These are phyloP conservation scores for Karalla daura DNA, from an alignment of 2,797 vertebrate species.

Conservation along the genomic window DNA sequence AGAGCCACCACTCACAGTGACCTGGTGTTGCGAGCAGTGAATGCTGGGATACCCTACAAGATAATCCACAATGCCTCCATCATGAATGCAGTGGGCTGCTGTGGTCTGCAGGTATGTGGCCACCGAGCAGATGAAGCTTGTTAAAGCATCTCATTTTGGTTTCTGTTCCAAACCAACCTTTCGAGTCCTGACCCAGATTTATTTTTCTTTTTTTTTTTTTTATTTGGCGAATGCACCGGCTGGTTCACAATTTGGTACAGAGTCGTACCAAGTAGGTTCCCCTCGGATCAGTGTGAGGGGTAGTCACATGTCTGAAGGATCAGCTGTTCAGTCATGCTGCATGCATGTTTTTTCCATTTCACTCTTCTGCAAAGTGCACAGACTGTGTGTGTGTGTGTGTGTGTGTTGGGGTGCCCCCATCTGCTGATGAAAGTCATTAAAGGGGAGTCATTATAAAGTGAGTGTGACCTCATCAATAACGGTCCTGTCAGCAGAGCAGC, in stretches of 20 bases:
- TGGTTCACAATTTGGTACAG: no score
- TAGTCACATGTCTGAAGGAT: no score
- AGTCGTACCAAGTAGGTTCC: no score
- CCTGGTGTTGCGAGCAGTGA: slow-evolving; percentile 91
- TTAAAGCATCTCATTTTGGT: no score
- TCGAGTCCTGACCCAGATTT: no score
- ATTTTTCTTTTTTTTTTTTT: no score
- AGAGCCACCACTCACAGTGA: slow-evolving; percentile 98
- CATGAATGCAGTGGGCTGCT: slow-evolving; percentile 95
- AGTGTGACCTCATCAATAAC: slow-evolving; percentile 67
- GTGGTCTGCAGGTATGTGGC: slow-evolving; percentile 92
- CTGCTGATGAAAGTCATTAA: slow-evolving; percentile 33
- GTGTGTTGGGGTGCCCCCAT: slow-evolving; percentile 6
- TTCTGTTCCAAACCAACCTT: no score
- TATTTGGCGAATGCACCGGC: no score
- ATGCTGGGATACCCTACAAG: slow-evolving; percentile 89
- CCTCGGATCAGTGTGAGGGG: no score
- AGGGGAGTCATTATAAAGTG: background rate
- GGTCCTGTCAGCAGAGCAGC: slow-evolving; percentile 69
- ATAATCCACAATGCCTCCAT: slow-evolving; percentile 97
- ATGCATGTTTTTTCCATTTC: no score
- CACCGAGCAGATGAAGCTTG: background rate
- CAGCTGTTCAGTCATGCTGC: no score
- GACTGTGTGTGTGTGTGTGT: background rate
- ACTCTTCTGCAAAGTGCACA: no score